phyloP scores from a whole-genome alignment of 2,888 invertebrate species.

The Endomychus coccineus region DNA sequence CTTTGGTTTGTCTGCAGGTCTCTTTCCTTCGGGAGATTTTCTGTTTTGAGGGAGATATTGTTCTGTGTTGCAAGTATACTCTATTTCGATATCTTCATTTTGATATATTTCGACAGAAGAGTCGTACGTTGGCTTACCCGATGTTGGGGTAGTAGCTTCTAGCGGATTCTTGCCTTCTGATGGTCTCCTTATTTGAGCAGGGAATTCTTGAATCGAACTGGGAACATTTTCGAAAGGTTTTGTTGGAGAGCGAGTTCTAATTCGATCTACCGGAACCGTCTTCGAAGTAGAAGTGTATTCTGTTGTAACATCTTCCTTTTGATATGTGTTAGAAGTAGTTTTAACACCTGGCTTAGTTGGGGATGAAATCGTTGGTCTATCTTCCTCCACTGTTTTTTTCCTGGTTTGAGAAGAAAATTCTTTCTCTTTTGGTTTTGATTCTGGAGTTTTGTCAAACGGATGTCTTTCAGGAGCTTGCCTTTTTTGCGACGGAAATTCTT shows the following conservation, averaged over 20 bases:
- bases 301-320: background rate
- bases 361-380: constrained; percentile 19
- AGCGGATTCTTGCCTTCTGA: constrained; percentile 23
- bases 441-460: background rate
- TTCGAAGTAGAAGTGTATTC: background rate
- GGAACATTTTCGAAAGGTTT: background rate
- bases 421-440: constrained; percentile 1
- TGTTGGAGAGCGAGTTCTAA: constrained; percentile 4
- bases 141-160: constrained; percentile 6
- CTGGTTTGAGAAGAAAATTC: constrained; percentile 27
- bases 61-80: constrained; percentile 15
- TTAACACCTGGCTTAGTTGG: constrained; percentile 18
- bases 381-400: constrained; percentile 23
- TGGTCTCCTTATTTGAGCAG: constrained; percentile 25
- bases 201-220: constrained; percentile 20
- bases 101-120: constrained; percentile 18
- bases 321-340: constrained; percentile 19
- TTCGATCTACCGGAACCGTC: background rate
- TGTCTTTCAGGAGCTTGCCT: background rate
- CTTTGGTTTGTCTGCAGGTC: constrained; percentile 15
- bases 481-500: constrained; percentile 2
- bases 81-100: constrained; percentile 14
- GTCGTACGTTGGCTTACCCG: too few relatives aligned
- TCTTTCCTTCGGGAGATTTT: constrained; percentile 14
- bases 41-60: constrained; percentile 21